These are phyloP conservation scores for Tachina lurida DNA, from an alignment of 2,888 invertebrate species.

Conservation along the genomic window DNA sequence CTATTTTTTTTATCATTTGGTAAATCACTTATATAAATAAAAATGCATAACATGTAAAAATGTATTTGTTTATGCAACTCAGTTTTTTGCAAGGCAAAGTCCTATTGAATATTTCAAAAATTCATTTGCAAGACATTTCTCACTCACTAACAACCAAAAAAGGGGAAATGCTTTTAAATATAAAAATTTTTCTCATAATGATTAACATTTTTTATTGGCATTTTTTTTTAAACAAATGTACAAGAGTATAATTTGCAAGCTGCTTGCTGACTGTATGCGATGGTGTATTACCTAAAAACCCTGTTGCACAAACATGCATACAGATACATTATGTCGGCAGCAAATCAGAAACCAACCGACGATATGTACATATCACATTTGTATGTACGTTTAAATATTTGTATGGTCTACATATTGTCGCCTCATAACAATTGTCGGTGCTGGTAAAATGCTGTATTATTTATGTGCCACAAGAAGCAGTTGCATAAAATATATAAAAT, in stretches of 20 bases:
- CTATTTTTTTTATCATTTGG: neutral
- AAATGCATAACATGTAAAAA: neutral
- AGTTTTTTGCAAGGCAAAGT: conserved; percentile 44
- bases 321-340: no score
- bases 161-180: conserved; percentile 39
- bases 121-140: conserved; percentile 41
- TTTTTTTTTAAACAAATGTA: conserved; percentile 18
- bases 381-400: neutral
- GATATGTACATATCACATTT: neutral
- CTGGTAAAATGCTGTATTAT: conserved; percentile 28
- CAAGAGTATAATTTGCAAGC: neutral
- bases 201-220: conserved; percentile 54
- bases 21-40: conserved; percentile 22
- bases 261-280: neutral
- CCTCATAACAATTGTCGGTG: conserved; percentile 4
- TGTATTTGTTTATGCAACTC: conserved; percentile 49
- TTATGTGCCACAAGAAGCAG: conserved; percentile 34
- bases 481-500: neutral
- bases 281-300: conserved; percentile 56
- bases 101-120: conserved; percentile 46
- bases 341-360: no score
- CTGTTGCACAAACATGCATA: conserved; percentile 26
- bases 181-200: conserved; percentile 55
- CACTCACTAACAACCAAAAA: conserved; percentile 48
- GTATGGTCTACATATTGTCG: conserved; percentile 49